phyloP scores from a whole-genome alignment of 2,888 invertebrate species.

The Leptothorax acervorum region DNA sequence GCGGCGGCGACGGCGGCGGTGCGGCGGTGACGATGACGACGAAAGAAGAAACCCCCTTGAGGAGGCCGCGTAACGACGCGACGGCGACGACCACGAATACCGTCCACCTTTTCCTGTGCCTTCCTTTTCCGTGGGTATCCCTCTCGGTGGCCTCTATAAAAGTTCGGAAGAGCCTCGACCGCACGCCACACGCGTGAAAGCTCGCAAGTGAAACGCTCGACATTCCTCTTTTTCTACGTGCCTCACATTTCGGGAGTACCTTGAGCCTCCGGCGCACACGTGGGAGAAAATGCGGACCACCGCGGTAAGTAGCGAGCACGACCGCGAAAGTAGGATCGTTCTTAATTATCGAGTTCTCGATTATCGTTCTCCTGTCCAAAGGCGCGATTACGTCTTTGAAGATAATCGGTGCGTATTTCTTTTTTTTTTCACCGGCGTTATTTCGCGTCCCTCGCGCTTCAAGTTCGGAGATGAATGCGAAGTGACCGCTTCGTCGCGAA shows the following conservation, averaged over 20 bases:
- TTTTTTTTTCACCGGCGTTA: background rate
- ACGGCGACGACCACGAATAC: constrained; percentile 8
- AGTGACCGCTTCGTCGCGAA: background rate
- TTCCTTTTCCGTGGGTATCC: constrained; percentile 54
- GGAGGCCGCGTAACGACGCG: constrained; percentile 33
- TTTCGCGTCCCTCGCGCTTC: background rate
- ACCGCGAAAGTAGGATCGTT: background rate
- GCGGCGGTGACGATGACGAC: background rate
- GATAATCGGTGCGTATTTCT: background rate
- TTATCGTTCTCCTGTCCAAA: too few species aligned
- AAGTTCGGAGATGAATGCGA: background rate
- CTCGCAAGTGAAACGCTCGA: constrained; percentile 71
- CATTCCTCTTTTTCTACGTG: constrained; percentile 53
- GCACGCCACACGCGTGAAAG: constrained; percentile 77
- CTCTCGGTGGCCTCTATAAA: constrained; percentile 73
- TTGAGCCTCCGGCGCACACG: constrained; percentile 3
- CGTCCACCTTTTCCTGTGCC: constrained; percentile 51
- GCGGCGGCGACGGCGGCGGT: background rate
- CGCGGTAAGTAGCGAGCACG: constrained; percentile 43
- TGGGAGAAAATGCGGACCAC: constrained; percentile 39
- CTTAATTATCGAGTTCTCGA: background rate
- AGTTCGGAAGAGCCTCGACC: constrained; percentile 74
- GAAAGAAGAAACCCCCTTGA: constrained; percentile 30
- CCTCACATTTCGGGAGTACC: constrained; percentile 49
- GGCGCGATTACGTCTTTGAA: background rate